Conservation (phyloP, 2,888 invertebrate genomes). For the Anodontia alba region DNA sequence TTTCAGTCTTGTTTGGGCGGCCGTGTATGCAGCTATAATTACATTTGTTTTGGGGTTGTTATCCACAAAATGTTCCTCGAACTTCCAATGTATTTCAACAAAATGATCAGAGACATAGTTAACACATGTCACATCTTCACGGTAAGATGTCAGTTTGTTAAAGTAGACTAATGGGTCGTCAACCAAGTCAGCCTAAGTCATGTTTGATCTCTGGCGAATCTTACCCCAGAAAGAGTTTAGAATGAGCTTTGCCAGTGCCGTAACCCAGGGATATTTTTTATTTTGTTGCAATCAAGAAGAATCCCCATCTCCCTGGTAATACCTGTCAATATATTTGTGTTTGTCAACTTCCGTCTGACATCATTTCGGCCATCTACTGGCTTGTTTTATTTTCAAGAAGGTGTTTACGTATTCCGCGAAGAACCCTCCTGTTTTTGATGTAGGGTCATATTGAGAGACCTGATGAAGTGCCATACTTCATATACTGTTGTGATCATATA, state of each 20-base stretch:
- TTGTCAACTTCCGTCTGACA: no score
- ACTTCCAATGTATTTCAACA: conserved; percentile 40
- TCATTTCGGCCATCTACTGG: no score
- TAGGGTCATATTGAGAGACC: conserved; percentile 28
- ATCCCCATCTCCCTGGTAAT: conserved; percentile 1
- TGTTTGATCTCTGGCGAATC: no score
- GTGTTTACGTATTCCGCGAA: conserved; percentile 71
- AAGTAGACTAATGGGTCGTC: no score
- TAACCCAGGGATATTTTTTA: not conserved
- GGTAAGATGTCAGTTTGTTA: conserved; percentile 6
- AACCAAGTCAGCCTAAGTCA: no score
- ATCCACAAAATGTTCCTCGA: not conserved
- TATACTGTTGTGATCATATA: conserved; percentile 28
- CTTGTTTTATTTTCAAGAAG: conserved; percentile 1
- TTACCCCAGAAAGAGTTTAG: no score
- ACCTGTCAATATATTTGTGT: not conserved
- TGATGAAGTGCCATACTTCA: conserved; percentile 41
- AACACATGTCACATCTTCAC: conserved; percentile 35
- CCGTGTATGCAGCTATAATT: not conserved
- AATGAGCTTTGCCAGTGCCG: not conserved
- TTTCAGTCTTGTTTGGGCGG: no score
- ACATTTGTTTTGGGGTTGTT: not conserved
- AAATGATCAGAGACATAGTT: conserved; percentile 44
- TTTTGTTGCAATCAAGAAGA: not conserved
- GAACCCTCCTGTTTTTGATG: conserved; percentile 41